A percentile compares a stretch with the other conserved stretches of the same genome.
Evolutionary conservation across 1,140 invertebrate genomes (phyloP).

Genomic region (Micrasema minimum): DNA sequence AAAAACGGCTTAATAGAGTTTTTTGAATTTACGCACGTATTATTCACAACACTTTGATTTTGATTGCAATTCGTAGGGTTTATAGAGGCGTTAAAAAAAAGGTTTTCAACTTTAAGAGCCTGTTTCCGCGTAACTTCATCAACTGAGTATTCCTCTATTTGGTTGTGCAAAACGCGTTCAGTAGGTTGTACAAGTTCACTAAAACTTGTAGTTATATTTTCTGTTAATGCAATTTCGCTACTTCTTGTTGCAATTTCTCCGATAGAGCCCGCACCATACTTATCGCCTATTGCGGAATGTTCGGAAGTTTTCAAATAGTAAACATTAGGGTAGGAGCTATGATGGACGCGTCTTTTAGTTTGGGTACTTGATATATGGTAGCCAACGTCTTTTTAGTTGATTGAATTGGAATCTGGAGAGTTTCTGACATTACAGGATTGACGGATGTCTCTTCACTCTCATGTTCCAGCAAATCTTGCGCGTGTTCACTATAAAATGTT

Average conservation of each 20-base stretch:
- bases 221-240: constrained; percentile 3
- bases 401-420: not conserved
- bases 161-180: not conserved
- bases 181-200: constrained; percentile 22
- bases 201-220: constrained; percentile 1
- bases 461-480: not conserved
- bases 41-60: constrained; percentile 1
- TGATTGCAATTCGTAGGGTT: not conserved
- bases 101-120: constrained; percentile 1
- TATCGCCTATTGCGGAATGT: not conserved
- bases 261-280: not conserved
- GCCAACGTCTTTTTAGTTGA: constrained; percentile 6
- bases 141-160: constrained; percentile 5
- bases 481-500: not conserved
- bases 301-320: constrained; percentile 9
- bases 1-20: too few species aligned
- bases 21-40: too few species aligned
- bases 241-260: not conserved
- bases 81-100: not conserved
- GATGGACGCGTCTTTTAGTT: not conserved
- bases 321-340: not conserved
- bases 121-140: not conserved
- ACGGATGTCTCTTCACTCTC: not conserved
- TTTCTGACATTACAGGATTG: not conserved
- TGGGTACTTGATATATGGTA: constrained; percentile 4